Evolutionary conservation across 2,888 invertebrate genomes (phyloP), one percentile per base, ranked within the genome.

Genomic region (Mesoligia furuncula): DNA sequence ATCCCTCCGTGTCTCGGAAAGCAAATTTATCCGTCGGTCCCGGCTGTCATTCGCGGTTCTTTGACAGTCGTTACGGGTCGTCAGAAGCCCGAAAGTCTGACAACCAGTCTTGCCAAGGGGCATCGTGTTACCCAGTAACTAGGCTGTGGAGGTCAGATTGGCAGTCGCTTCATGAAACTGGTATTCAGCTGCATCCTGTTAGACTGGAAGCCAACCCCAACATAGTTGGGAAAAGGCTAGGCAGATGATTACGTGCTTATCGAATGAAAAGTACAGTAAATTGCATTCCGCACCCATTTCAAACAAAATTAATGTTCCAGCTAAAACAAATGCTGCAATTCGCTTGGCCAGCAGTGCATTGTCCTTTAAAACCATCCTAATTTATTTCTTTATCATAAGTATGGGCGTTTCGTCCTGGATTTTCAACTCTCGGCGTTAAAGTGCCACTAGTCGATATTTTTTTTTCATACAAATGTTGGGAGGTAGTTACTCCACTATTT

Each of bases 281-380:
- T 70, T 67, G 20, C 54, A 36, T 54, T 66, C 13, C 27, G 11
- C 54, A n/a, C 15, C 39, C 73, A 66, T 67, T 71, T 74, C 39
- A 68, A 71, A 80, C 20, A 67, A 66, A 54, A 79, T 74, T 68
- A 59, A 74, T 57, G 42, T 62, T n/a, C 7, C 45, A 51, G 31
- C n/a, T 39, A 57, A 70, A 74, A 67, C 8, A 67, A 73, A 73
- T 62, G 66, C 31, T 42, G 27, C 36, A 39, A 48, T 76, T 75
- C 36, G 51, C 27, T 42, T 67, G 51, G 54, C 36, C 48, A 39
- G 39, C 68, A 59, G 67, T 72, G 73, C 64, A 80, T 48, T 80
- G 66, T 70, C 45, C 65, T 73, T 20, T 72, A 42, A 42, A 66
- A 66, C 66, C 66, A n/a, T 42, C 9, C 17, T 39, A n/a, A 42